Conservation (phyloP, 2,113 vertebrate genomes). For the Vidua chalybeata region DNA sequence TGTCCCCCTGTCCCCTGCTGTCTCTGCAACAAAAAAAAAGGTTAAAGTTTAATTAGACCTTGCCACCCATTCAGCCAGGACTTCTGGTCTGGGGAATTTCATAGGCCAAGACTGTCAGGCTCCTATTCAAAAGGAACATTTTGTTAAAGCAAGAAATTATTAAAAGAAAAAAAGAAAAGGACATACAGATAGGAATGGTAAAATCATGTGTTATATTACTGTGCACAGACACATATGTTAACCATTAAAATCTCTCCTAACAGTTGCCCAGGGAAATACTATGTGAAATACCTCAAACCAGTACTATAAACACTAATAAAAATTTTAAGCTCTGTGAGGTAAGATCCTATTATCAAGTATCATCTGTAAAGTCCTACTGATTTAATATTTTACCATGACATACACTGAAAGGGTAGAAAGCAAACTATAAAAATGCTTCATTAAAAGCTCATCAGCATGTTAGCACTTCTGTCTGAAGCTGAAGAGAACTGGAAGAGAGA, state of each 20-base stretch:
- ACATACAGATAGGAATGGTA: neutral
- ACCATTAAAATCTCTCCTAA: slow-evolving; percentile 34
- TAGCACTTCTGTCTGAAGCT: neutral
- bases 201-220: neutral
- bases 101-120: neutral
- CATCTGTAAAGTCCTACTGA: slow-evolving; percentile 1
- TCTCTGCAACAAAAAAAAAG: neutral
- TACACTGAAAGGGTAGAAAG: neutral
- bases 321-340: neutral
- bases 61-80: neutral
- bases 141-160: neutral
- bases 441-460: neutral
- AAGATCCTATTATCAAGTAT: slow-evolving; percentile 29
- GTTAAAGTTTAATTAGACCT: neutral
- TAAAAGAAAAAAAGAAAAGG: neutral
- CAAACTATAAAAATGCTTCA: neutral
- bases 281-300: slow-evolving; percentile 42
- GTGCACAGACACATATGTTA: slow-evolving; percentile 5
- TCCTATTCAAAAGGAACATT: neutral
- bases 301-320: slow-evolving; percentile 45
- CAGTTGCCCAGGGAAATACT: slow-evolving; percentile 18
- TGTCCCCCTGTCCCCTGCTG: too few species aligned
- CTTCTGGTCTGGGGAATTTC: neutral
- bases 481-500: neutral
- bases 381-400: neutral